Conservation (phyloP, 2,888 invertebrate genomes). For the Lasioglossum calceatum region DNA sequence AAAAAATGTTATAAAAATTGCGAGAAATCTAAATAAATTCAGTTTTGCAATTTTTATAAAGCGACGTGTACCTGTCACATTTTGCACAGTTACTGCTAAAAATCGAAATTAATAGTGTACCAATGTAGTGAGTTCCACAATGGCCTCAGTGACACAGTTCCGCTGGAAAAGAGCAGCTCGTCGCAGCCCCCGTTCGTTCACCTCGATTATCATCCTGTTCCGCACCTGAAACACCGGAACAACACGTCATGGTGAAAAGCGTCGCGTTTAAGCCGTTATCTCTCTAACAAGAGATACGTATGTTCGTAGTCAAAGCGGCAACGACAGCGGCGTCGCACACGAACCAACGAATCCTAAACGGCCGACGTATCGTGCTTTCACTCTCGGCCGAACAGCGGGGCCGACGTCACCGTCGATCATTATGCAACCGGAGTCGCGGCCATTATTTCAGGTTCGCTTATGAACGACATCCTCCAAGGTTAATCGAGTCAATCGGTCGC, state of each 20-base stretch:
- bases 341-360: slow-evolving; percentile 56
- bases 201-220: slow-evolving; percentile 23
- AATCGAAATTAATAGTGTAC: neutral
- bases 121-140: neutral
- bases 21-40: neutral
- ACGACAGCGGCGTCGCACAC: slow-evolving; percentile 39
- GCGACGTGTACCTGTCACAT: no score
- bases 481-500: slow-evolving; percentile 66
- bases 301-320: neutral
- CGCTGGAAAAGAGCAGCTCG: neutral
- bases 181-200: slow-evolving; percentile 24
- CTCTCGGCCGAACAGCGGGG: slow-evolving; percentile 53
- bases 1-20: neutral
- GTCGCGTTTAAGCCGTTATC: slow-evolving; percentile 34
- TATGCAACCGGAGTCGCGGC: slow-evolving; percentile 64
- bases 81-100: neutral
- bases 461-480: slow-evolving; percentile 69
- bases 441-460: slow-evolving; percentile 69
- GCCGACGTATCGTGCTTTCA: slow-evolving; percentile 59
- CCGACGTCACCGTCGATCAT: slow-evolving; percentile 45
- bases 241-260: neutral
- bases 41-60: no score
- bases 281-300: slow-evolving; percentile 33
- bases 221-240: slow-evolving; percentile 30
- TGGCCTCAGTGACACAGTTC: neutral